These are phyloP conservation scores for Diloba caeruleocephala DNA, from an alignment of 2,888 invertebrate genomes.

Conservation along the genomic window DNA sequence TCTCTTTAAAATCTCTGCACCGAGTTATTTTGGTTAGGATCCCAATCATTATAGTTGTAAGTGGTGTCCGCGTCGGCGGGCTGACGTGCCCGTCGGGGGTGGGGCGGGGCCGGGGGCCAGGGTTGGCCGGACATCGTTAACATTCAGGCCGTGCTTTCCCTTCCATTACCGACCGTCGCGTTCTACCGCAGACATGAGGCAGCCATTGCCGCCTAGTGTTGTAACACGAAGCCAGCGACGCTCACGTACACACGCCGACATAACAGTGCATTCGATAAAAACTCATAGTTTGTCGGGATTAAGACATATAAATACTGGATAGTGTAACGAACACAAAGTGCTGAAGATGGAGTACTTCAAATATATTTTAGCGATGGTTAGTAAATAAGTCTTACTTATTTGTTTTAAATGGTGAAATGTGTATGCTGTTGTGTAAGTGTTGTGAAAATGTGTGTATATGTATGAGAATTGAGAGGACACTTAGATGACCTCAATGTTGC, in stretches of 20 bases:
- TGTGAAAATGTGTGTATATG: slow-evolving; percentile 36
- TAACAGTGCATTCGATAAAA: neutral
- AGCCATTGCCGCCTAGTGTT: slow-evolving; percentile 22
- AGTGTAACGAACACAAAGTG: neutral
- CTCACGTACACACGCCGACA: slow-evolving; percentile 37
- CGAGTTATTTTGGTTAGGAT: too few species aligned
- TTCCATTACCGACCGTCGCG: slow-evolving; percentile 53
- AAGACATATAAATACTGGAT: neutral
- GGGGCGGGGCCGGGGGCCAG: too few species aligned
- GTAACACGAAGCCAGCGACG: slow-evolving; percentile 4
- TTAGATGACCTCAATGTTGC: too few species aligned
- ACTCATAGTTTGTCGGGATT: slow-evolving; percentile 11
- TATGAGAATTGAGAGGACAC: neutral
- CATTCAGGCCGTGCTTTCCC: slow-evolving; percentile 64
- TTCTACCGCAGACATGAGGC: slow-evolving; percentile 19
- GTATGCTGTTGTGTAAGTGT: slow-evolving; percentile 36
- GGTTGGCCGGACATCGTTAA: slow-evolving; percentile 69
- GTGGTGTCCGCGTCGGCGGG: neutral
- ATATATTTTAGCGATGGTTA: slow-evolving; percentile 53
- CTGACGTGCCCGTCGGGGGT: neutral
- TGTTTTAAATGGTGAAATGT: slow-evolving; percentile 5
- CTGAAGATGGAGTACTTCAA: slow-evolving; percentile 52
- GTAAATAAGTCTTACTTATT: slow-evolving; percentile 25
- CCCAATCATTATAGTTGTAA: neutral
- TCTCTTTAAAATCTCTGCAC: too few species aligned